Evolutionary conservation across 1,140 invertebrate species (phyloP).

Genomic region (Apis florea): DNA sequence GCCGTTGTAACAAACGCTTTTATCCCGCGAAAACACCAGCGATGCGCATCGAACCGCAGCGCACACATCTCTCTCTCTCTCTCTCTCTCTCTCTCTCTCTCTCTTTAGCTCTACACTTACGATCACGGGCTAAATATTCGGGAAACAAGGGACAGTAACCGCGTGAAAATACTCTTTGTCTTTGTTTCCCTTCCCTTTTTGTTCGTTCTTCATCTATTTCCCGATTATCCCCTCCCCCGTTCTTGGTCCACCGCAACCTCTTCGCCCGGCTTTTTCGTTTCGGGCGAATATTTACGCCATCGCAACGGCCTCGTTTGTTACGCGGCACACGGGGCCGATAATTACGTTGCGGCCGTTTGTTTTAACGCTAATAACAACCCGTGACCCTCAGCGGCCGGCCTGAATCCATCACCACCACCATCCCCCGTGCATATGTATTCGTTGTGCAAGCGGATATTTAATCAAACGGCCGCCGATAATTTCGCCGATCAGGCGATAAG

Average conservation of each 20-base stretch:
- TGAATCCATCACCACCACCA: too few relatives aligned
- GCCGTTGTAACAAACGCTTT: not conserved
- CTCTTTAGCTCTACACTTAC: too few relatives aligned
- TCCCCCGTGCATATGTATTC: conserved; percentile 11
- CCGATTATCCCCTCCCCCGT: conserved; percentile 16
- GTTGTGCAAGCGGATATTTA: conserved; percentile 53
- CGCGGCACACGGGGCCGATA: conserved; percentile 55
- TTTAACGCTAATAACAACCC: conserved; percentile 66
- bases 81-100: too few relatives aligned
- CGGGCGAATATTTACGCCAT: conserved; percentile 58
- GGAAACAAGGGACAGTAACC: conserved; percentile 11
- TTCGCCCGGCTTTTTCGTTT: conserved; percentile 54
- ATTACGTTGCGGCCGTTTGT: conserved; percentile 68
- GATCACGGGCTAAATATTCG: conserved; percentile 58
- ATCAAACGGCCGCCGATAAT: conserved; percentile 53
- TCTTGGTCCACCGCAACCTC: not conserved
- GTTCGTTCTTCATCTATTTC: conserved; percentile 50
- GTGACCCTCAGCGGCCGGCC: conserved; percentile 13
- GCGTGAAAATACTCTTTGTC: conserved; percentile 47
- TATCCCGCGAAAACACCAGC: conserved; percentile 5
- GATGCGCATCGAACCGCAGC: conserved; percentile 27
- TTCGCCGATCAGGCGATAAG: conserved; percentile 46
- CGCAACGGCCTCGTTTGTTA: conserved; percentile 51
- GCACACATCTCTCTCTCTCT: not conserved
- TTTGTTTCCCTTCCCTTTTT: conserved; percentile 19